These are phyloP conservation scores for Hucho hucho DNA, from an alignment of 2,113 vertebrate species.

Conservation along the genomic window DNA sequence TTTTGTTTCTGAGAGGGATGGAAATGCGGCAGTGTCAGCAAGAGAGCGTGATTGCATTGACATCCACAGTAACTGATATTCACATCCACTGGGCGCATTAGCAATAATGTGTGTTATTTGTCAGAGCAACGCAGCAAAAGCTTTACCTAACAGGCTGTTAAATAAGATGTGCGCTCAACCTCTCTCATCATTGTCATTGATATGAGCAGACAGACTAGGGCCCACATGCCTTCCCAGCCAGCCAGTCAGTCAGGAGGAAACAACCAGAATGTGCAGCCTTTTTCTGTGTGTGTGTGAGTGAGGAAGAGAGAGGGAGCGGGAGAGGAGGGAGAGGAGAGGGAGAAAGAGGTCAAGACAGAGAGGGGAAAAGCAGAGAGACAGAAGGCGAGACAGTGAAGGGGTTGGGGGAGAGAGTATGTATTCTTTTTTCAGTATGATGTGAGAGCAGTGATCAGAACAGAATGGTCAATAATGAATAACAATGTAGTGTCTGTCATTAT, in stretches of 20 bases:
- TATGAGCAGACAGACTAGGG: conserved; percentile 19
- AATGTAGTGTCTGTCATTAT: conserved; percentile 16
- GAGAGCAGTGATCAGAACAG: neutral
- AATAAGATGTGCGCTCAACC: conserved; percentile 55
- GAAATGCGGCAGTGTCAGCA: neutral
- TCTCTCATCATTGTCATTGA: conserved; percentile 37
- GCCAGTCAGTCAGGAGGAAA: neutral
- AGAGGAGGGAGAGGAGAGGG: neutral
- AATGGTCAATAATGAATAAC: conserved; percentile 15
- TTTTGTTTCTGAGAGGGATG: conserved; percentile 3
- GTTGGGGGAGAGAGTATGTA: neutral
- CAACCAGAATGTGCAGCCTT: neutral
- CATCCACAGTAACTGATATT: conserved; percentile 27
- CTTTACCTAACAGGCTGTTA: conserved; percentile 54
- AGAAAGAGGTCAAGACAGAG: neutral
- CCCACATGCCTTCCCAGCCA: conserved; percentile 3
- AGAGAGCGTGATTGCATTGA: conserved; percentile 18
- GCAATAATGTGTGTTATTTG: conserved; percentile 54
- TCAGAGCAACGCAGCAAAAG: conserved; percentile 42
- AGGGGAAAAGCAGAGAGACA: no score
- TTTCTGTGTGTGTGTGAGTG: neutral
- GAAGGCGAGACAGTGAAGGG: neutral
- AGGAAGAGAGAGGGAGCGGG: neutral
- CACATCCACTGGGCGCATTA: conserved; percentile 33
- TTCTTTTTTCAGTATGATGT: conserved; percentile 10